phyloP scores from a whole-genome alignment of 2,797 vertebrate genomes.

The Tapera naevia region DNA sequence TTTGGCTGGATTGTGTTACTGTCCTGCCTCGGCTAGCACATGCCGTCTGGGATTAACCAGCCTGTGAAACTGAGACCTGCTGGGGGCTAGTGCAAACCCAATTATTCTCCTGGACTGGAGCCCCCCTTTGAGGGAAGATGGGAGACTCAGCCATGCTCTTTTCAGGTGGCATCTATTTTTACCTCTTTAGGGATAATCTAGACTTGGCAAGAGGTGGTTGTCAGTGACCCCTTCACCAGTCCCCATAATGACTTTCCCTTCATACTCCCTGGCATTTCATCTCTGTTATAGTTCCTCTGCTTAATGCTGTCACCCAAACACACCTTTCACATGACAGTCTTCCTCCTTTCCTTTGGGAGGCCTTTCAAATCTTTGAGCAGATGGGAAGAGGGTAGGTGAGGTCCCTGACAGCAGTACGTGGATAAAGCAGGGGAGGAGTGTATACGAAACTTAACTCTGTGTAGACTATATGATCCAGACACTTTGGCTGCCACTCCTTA shows the following conservation, averaged over 20 bases:
- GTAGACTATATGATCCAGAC: neutral
- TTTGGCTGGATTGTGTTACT: neutral
- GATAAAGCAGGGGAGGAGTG: neutral
- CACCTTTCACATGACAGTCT: neutral
- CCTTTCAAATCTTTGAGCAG: neutral
- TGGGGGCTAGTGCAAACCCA: fast-evolving
- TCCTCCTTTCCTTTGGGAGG: neutral
- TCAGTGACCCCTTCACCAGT: neutral
- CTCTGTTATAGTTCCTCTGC: neutral
- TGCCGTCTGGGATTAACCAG: neutral
- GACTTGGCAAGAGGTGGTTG: neutral
- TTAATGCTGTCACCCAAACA: neutral
- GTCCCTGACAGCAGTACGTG: neutral
- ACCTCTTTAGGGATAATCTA: neutral
- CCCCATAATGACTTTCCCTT: neutral
- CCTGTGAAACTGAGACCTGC: neutral
- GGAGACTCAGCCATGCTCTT: neutral
- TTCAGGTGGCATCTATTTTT: neutral
- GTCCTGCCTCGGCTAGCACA: neutral
- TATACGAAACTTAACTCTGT: neutral
- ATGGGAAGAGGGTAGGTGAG: neutral
- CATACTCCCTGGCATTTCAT: neutral
- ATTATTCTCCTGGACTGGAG: neutral
- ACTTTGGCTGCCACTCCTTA: neutral
- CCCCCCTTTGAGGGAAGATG: neutral